Evolutionary conservation across 1,140 invertebrate species (phyloP).

Genomic region (Hyphantria cunea): DNA sequence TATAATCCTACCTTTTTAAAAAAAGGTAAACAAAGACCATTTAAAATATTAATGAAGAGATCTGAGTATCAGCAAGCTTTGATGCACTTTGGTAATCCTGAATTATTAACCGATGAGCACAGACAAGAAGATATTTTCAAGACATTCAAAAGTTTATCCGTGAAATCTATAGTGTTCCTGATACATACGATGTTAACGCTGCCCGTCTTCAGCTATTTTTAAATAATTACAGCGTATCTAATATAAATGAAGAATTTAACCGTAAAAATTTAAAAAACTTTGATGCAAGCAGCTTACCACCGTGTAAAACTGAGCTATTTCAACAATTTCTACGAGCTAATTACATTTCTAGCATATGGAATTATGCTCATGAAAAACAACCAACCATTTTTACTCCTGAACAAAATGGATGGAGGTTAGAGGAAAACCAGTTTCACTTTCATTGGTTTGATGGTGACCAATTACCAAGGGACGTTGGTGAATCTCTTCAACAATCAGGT

Average conservation of each 20-base stretch:
- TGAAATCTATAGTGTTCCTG: constrained; percentile 28
- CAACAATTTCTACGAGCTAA: constrained; percentile 52
- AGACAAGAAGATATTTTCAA: constrained; percentile 21
- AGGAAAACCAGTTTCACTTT: constrained; percentile 38
- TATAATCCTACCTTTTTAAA: constrained; percentile 56
- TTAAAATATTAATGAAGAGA: background rate
- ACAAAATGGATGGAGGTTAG: constrained; percentile 39
- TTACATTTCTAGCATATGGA: constrained; percentile 51
- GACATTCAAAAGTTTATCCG: constrained; percentile 30
- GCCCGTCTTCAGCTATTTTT: constrained; percentile 34
- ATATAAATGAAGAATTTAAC: constrained; percentile 44
- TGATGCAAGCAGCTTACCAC: constrained; percentile 45
- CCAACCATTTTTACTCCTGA: constrained; percentile 16
- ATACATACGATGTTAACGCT: constrained; percentile 13
- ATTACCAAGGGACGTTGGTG: constrained; percentile 25
- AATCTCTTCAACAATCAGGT: constrained; percentile 15
- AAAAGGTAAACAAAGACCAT: constrained; percentile 3
- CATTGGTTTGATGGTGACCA: constrained; percentile 38
- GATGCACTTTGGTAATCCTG: background rate
- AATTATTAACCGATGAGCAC: background rate
- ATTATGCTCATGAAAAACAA: constrained; percentile 33
- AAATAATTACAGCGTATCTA: constrained; percentile 35
- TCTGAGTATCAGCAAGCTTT: constrained; percentile 8
- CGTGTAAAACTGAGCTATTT: constrained; percentile 46
- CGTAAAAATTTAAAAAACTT: constrained; percentile 48